These are phyloP conservation scores for Pangasius sanitwongsei DNA, from an alignment of 2,797 vertebrate genomes.

Conservation along the genomic window DNA sequence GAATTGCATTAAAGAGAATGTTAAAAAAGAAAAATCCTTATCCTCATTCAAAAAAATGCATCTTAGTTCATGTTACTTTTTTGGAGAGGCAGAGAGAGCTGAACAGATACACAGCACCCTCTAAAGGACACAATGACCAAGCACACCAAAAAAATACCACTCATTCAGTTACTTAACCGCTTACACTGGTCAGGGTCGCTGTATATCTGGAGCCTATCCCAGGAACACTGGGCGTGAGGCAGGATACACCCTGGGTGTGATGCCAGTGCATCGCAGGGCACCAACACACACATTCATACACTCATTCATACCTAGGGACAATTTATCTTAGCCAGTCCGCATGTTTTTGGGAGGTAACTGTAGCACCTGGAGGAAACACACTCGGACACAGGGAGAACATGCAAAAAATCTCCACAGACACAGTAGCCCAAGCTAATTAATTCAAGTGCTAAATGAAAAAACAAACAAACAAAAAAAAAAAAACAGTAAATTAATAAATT, in stretches of 20 bases:
- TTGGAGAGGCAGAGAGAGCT: neutral
- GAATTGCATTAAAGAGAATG: neutral
- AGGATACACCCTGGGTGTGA: neutral
- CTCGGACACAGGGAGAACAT: neutral
- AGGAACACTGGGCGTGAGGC: neutral
- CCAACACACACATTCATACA: neutral
- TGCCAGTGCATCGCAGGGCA: neutral
- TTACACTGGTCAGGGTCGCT: neutral
- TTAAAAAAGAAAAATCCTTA: neutral
- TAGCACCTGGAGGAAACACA: neutral
- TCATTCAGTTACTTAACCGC: neutral
- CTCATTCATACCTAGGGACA: neutral
- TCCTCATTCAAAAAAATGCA: no score
- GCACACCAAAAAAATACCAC: neutral
- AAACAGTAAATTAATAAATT: neutral
- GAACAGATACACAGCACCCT: neutral
- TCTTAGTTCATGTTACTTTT: neutral
- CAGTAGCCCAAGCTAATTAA: neutral
- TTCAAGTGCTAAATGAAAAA: neutral
- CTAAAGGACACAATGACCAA: neutral
- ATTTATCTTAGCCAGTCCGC: neutral
- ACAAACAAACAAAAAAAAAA: neutral
- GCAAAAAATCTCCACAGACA: neutral
- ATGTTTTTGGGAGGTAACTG: neutral
- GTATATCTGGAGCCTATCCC: neutral